phyloP scores from a whole-genome alignment of 2,888 invertebrate genomes.

The Hydraecia micacea region DNA sequence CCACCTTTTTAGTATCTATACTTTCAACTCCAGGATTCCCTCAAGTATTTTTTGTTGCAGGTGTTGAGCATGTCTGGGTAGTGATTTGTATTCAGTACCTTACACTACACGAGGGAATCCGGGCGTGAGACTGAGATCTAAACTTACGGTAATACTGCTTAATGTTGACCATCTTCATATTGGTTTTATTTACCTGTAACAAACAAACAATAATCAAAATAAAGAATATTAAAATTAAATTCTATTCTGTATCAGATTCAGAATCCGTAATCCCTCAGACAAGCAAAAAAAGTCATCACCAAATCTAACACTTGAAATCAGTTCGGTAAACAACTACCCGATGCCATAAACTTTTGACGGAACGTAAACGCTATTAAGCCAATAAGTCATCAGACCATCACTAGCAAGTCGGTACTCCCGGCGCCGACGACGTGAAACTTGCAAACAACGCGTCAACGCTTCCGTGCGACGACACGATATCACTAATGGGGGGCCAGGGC shows the following conservation, averaged over 20 bases:
- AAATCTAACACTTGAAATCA: slow-evolving; percentile 10
- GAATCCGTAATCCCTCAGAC: not conserved
- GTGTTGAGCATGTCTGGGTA: not conserved
- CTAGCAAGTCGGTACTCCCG: slow-evolving; percentile 1
- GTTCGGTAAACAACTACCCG: slow-evolving; percentile 14
- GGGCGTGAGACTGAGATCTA: not conserved
- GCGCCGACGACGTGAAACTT: slow-evolving; percentile 21
- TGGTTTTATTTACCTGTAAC: slow-evolving; percentile 35
- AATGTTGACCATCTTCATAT: not conserved
- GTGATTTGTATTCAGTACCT: slow-evolving; percentile 5
- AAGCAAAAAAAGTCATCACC: not conserved
- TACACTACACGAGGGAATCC: not conserved
- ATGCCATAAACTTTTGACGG: slow-evolving; percentile 4
- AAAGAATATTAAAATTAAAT: no score
- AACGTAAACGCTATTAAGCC: slow-evolving; percentile 18
- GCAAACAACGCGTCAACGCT: slow-evolving; percentile 41
- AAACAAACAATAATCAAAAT: slow-evolving; percentile 20
- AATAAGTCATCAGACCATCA: slow-evolving; percentile 35
- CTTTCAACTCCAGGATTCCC: not conserved
- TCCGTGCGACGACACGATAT: slow-evolving; percentile 12
- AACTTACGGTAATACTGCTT: not conserved
- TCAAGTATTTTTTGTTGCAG: not conserved
- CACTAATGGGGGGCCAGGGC: slow-evolving; percentile 20
- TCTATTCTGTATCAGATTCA: not conserved
- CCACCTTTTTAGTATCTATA: not conserved